These are phyloP conservation scores for Chaetops frenatus DNA, from an alignment of 2,113 vertebrate genomes.

Conservation along the genomic window DNA sequence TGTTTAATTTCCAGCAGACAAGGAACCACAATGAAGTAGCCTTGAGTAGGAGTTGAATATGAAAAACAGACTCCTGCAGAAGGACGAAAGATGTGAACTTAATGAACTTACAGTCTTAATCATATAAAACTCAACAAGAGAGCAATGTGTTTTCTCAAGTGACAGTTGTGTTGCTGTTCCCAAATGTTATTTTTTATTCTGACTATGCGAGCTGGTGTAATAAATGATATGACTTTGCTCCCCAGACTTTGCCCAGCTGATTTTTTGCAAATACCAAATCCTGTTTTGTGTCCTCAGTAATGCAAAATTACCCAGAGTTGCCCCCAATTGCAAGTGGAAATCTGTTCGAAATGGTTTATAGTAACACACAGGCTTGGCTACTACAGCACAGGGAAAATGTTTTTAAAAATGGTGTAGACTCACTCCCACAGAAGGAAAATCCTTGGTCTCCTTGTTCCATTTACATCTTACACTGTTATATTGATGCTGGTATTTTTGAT, in stretches of 20 bases:
- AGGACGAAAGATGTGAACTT: neutral
- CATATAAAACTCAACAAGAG: neutral
- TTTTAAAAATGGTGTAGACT: neutral
- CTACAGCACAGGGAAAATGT: neutral
- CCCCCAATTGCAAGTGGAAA: neutral
- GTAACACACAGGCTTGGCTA: neutral
- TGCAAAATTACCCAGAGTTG: neutral
- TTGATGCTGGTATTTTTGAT: neutral
- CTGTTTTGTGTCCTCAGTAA: neutral
- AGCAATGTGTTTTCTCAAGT: neutral
- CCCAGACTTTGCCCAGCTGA: neutral
- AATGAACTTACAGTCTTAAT: neutral
- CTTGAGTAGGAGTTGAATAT: conserved; percentile 6
- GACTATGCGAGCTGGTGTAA: neutral
- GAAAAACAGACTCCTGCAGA: neutral
- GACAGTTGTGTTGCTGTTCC: neutral
- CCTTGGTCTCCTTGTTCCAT: neutral
- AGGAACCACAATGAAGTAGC: neutral
- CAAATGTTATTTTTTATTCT: neutral
- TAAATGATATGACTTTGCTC: neutral
- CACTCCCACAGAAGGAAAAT: neutral
- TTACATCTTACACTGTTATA: neutral
- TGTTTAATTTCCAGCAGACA: neutral
- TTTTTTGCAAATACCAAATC: neutral
- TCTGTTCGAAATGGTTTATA: neutral